phyloP scores from a whole-genome alignment of 2,113 vertebrate species.

The Sinocyclocheilus anophthalmus region DNA sequence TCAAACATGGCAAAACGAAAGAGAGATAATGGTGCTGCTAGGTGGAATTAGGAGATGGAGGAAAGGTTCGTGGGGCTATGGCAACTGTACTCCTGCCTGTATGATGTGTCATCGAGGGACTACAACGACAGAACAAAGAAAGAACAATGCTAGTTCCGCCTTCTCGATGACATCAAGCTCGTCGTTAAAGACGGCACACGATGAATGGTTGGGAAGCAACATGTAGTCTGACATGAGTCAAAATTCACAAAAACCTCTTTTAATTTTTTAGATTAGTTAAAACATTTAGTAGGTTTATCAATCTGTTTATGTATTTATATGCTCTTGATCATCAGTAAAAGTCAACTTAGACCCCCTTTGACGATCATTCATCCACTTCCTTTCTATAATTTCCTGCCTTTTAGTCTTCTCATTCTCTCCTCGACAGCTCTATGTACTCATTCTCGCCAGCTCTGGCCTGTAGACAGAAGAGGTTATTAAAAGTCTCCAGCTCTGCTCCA shows the following conservation, averaged over 20 bases:
- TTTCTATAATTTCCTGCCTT: not conserved
- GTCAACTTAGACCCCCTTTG: not conserved
- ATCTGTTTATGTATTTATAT: not conserved
- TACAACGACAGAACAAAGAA: no score
- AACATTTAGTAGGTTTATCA: not conserved
- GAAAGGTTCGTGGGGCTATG: no score
- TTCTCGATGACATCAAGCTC: no score
- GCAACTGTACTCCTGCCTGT: no score
- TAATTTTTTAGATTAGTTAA: not conserved
- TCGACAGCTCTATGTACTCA: conserved; percentile 8
- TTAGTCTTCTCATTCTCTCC: not conserved
- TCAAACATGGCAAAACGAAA: no score
- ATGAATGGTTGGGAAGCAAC: no score
- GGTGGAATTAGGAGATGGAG: no score
- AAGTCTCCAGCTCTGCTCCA: conserved; percentile 45
- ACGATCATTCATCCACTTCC: not conserved
- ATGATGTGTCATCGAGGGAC: no score
- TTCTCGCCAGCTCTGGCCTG: conserved; percentile 36
- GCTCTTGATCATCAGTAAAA: not conserved
- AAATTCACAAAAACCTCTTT: not conserved
- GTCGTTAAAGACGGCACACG: no score
- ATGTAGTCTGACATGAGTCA: no score
- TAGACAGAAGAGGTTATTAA: conserved; percentile 33
- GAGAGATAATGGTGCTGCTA: no score
- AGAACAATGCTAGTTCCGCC: no score